phyloP scores from a whole-genome alignment of 2,113 vertebrate species.

The Hypanus sabinus region DNA sequence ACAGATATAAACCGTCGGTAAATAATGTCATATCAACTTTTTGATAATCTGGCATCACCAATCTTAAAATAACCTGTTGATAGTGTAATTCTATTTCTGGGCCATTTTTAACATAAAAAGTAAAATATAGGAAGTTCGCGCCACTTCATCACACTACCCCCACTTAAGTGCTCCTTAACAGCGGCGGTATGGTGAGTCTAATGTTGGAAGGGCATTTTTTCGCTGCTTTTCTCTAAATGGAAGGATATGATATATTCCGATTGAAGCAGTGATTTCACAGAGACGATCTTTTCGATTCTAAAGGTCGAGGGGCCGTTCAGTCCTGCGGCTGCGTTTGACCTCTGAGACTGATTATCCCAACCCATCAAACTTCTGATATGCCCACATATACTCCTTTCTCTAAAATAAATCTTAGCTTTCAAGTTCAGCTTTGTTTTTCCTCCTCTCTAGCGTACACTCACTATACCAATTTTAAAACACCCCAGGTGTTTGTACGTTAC shows the following conservation, averaged over 20 bases:
- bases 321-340: slow-evolving; percentile 19
- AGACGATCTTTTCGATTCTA: background rate
- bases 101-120: background rate
- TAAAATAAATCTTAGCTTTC: background rate
- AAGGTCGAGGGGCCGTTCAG: background rate
- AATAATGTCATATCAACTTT: background rate
- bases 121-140: background rate
- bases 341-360: background rate
- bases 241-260: background rate
- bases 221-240: background rate
- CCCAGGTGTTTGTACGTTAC: background rate
- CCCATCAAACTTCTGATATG: slow-evolving; percentile 11
- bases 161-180: no score
- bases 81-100: background rate
- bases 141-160: background rate
- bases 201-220: background rate
- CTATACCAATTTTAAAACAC: background rate
- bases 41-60: background rate
- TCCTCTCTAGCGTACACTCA: background rate
- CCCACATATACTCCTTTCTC: background rate
- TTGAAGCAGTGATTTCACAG: background rate
- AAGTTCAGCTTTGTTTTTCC: background rate
- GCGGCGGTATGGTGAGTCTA: background rate
- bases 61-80: background rate
- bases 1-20: no score